Percentiles rank a stretch among this genome's conserved stretches.
Conservation (phyloP, 2,888 invertebrate species). For the Aphodius sticticus region DNA sequence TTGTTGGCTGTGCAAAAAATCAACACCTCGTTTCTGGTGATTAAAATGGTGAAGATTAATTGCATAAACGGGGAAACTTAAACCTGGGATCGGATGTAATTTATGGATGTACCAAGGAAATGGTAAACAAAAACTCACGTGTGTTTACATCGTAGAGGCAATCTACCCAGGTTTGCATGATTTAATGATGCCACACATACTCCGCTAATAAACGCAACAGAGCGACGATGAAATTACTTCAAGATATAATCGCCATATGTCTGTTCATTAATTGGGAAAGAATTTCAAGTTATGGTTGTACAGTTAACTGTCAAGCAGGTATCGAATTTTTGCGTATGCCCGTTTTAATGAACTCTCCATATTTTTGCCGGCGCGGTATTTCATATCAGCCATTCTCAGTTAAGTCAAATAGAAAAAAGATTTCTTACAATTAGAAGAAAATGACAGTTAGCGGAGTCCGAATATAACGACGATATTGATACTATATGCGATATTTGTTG, state of each 20-base stretch:
- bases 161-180: not conserved
- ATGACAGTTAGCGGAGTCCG: too few species aligned
- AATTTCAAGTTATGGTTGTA: not conserved
- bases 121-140: not conserved
- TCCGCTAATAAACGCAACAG: slow-evolving; percentile 4
- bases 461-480: too few species aligned
- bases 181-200: slow-evolving; percentile 4
- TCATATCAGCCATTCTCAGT: too few species aligned
- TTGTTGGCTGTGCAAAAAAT: not conserved
- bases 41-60: not conserved
- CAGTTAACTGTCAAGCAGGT: not conserved
- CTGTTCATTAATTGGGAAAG: not conserved
- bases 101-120: not conserved
- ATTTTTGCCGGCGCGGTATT: too few species aligned
- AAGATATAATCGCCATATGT: not conserved
- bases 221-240: not conserved
- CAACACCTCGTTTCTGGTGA: not conserved
- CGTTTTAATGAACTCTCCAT: too few species aligned
- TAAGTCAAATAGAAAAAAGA: too few species aligned
- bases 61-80: not conserved
- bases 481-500: too few species aligned
- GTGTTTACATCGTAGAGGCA: not conserved
- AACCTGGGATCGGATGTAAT: not conserved
- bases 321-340: not conserved
- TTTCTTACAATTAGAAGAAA: too few species aligned